These are phyloP conservation scores for Armadillidium nasatum DNA, from an alignment of 1,140 invertebrate species.

Conservation along the genomic window DNA sequence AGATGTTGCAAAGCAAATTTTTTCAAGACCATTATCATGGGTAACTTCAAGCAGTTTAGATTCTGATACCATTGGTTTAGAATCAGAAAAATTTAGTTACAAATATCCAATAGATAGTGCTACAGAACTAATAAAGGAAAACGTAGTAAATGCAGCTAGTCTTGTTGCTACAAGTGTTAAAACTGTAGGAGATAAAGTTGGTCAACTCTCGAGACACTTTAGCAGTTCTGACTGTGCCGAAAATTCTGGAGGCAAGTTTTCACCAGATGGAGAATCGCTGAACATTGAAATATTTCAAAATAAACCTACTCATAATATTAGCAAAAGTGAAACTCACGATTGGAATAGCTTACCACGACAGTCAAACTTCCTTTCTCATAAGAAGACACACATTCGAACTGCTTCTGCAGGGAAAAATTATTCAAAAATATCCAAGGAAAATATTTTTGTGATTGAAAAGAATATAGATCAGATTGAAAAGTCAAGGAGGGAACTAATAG, in stretches of 20 bases:
- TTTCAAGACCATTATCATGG: conserved; percentile 66
- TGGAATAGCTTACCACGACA: conserved; percentile 6
- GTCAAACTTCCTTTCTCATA: conserved; percentile 43
- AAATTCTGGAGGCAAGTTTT: conserved; percentile 47
- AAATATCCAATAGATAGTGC: conserved; percentile 40
- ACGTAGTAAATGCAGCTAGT: conserved; percentile 61
- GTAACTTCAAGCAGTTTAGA: conserved; percentile 57
- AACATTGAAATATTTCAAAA: conserved; percentile 21
- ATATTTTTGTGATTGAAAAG: conserved; percentile 31
- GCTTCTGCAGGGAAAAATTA: conserved; percentile 26
- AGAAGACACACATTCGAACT: conserved; percentile 31
- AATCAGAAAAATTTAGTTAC: conserved; percentile 18
- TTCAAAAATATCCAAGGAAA: conserved; percentile 8
- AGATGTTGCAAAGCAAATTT: conserved; percentile 64
- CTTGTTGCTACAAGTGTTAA: conserved; percentile 68
- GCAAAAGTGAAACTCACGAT: conserved; percentile 29
- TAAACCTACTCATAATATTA: conserved; percentile 27
- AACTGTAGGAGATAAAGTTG: conserved; percentile 67
- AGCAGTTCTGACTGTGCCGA: conserved; percentile 65
- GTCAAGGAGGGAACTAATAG: conserved; percentile 40
- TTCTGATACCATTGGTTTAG: conserved; percentile 56
- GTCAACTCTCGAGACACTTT: conserved; percentile 65
- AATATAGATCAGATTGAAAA: conserved; percentile 38
- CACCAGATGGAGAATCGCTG: conserved; percentile 52
- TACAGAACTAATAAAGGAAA: conserved; percentile 45